These are phyloP conservation scores for Echiichthys vipera DNA, from an alignment of 2,797 vertebrate genomes.

Conservation along the genomic window DNA sequence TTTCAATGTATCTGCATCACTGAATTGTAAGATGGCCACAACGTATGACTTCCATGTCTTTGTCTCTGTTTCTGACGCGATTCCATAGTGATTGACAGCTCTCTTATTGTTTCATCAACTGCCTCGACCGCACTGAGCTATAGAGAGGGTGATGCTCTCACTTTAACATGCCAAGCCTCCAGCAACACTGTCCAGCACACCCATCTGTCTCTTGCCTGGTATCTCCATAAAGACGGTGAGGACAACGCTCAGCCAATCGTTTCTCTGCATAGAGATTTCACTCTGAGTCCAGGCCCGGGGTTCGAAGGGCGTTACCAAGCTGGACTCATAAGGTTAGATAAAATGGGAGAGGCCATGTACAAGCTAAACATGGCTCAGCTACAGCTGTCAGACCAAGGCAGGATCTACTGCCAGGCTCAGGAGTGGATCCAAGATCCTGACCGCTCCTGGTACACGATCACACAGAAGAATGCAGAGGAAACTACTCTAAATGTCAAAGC, in stretches of 20 bases:
- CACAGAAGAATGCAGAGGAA: conserved; percentile 71
- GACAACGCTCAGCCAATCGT: conserved; percentile 56
- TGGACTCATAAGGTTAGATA: conserved; percentile 79
- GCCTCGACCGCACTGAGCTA: conserved; percentile 52
- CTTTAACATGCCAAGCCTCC: conserved; percentile 87
- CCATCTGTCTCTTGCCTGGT: conserved; percentile 92
- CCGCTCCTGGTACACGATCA: conserved; percentile 83
- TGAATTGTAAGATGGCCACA: neutral
- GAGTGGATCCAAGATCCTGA: conserved; percentile 88
- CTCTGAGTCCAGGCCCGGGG: conserved; percentile 70
- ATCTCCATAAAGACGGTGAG: conserved; percentile 68
- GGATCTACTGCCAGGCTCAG: conserved; percentile 77
- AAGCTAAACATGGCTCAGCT: conserved; percentile 74
- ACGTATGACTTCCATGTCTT: conserved; percentile 4
- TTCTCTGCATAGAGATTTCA: conserved; percentile 80
- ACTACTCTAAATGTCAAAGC: conserved; percentile 67
- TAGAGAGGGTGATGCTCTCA: conserved; percentile 83
- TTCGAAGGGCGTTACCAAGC: conserved; percentile 75
- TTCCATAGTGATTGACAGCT: conserved; percentile 89
- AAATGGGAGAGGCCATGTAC: conserved; percentile 77
- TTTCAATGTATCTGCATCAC: neutral
- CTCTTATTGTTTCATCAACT: conserved; percentile 80
- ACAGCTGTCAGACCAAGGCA: conserved; percentile 78
- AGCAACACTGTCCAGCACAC: conserved; percentile 91
- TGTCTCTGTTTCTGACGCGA: conserved; percentile 29